Evolutionary conservation across 2,888 invertebrate species (phyloP), one percentile per base, ranked within the genome.

Genomic region (Torymus auratus): DNA sequence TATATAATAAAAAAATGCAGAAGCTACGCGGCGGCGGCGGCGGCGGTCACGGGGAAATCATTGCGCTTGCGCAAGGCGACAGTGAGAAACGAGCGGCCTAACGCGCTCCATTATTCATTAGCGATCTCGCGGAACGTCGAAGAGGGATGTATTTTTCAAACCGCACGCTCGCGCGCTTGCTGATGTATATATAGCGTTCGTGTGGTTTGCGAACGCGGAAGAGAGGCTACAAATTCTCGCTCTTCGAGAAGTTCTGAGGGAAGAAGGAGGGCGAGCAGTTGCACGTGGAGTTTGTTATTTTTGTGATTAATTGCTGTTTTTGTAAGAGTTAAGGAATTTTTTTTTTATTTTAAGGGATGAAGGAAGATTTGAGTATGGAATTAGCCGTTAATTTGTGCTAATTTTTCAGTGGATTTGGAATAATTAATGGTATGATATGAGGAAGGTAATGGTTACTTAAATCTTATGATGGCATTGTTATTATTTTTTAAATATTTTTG

Each of bases 41-140:
- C 20, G 20, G 20, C 23, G 17, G 55, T 65, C 20, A 50, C 62
- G 23, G 14, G 50, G 41, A n/a, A 69, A 68, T 79, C 52, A 69
- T 75, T 65, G 70, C 23, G 20, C 12, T 12, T 14, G 3, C 14
- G 23, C 50, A 15, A 53, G n/a, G 56, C 68, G 78, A 81, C 81
- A 81, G 71, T 82, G 82, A 82, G 75, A 76, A 78, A 82, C 78
- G 82, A 76, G 14, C 28, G 62, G 12, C 1, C 75, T 55, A 70
- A 74, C 77, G 73, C 23, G 41, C 62, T 82, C 80, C 82, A 82
- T 82, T 82, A 82, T 82, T 82, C 80, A 82, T 82, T 82, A 82
- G 78, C 56, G 60, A 23, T 50, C 28, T 71, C 76, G 62, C 13
- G 67, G 67, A 62, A 76, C 76, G 71, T 76, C 80, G 76, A 80